A percentile compares a stretch with the other conserved stretches of the same genome.
Conservation (phyloP, 2,888 invertebrate genomes). For the Rhingia campestris region DNA sequence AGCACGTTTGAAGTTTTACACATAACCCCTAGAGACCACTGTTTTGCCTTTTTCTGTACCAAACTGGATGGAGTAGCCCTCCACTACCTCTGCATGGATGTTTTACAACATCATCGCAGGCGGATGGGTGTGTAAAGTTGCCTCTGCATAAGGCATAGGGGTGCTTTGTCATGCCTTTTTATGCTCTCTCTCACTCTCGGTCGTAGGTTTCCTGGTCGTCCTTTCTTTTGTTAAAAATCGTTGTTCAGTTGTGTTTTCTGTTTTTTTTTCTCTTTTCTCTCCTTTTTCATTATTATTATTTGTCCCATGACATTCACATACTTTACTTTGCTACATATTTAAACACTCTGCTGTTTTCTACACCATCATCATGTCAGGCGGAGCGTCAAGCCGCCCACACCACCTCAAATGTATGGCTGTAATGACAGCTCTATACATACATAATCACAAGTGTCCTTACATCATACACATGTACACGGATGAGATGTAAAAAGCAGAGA, state of each 20-base stretch:
- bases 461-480: conserved; percentile 32
- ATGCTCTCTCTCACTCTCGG: conserved; percentile 27
- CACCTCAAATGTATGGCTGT: conserved; percentile 29
- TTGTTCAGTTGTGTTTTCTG: conserved; percentile 44
- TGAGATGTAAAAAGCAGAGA: conserved; percentile 66
- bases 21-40: conserved; percentile 15
- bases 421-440: conserved; percentile 37
- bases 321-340: conserved; percentile 68
- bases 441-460: conserved; percentile 56
- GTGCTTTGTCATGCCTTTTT: conserved; percentile 68
- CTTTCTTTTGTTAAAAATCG: conserved; percentile 59
- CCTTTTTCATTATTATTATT: conserved; percentile 69
- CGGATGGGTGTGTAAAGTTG: conserved; percentile 26
- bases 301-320: conserved; percentile 74
- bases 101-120: conserved; percentile 59
- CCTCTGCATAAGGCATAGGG: conserved; percentile 59
- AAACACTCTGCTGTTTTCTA: conserved; percentile 57
- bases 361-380: conserved; percentile 45
- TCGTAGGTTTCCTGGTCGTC: conserved; percentile 2
- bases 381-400: conserved; percentile 30
- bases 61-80: background rate
- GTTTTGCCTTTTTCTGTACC: background rate
- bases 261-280: background rate
- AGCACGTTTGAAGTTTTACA: conserved; percentile 72
- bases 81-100: conserved; percentile 37